Evolutionary conservation across 2,113 vertebrate genomes (phyloP).

Genomic region (Rhea pennata): DNA sequence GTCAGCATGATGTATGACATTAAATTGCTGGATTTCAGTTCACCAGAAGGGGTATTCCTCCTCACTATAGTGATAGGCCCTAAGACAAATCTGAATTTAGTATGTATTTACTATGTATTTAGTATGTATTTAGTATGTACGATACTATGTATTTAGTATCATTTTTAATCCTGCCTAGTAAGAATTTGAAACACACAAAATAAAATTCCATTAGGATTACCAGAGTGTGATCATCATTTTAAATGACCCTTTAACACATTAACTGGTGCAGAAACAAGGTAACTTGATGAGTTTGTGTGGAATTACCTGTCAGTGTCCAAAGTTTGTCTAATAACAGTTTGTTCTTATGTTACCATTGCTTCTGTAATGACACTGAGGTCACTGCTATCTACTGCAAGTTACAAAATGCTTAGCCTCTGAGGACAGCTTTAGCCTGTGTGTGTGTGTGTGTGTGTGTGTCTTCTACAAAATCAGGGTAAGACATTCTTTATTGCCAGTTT

Average conservation of each 20-base stretch:
- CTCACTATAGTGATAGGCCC: background rate
- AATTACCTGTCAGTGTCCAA: background rate
- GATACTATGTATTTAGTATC: background rate
- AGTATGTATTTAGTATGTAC: background rate
- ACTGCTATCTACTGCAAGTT: background rate
- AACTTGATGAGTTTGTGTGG: background rate
- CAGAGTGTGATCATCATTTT: background rate
- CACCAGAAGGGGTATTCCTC: background rate
- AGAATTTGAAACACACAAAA: background rate
- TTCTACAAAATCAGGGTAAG: background rate
- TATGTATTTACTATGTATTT: background rate
- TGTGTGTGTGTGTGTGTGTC: background rate
- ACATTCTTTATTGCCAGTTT: background rate
- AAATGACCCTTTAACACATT: background rate
- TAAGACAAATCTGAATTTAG: background rate
- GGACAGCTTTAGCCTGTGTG: background rate
- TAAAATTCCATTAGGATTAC: background rate
- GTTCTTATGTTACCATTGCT: background rate
- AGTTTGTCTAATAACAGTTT: background rate
- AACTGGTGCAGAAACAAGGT: conserved; percentile 10
- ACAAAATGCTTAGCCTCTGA: background rate
- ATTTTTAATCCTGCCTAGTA: conserved; percentile 21
- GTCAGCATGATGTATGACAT: background rate
- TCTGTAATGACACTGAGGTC: background rate
- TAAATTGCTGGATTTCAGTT: background rate